Percentiles rank a stretch among this genome's conserved stretches.
phyloP scores from a whole-genome alignment of 2,888 invertebrate species.

The Oeneis ivallda region DNA sequence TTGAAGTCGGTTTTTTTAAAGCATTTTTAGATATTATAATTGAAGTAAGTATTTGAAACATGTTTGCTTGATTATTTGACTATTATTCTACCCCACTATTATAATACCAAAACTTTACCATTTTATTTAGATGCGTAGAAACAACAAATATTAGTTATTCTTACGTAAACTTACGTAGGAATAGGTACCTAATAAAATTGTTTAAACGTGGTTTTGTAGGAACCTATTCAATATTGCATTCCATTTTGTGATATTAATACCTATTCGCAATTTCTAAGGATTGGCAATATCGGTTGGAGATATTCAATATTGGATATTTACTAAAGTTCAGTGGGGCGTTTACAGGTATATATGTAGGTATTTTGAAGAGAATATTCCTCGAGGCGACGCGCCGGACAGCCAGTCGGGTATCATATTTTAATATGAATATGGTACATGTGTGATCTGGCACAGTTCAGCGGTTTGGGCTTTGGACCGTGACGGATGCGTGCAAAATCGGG shows the following conservation, averaged over 20 bases:
- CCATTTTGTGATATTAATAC: neutral
- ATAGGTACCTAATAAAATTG: too few species aligned
- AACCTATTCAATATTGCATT: neutral
- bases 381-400: slow-evolving; percentile 63
- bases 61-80: too few species aligned
- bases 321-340: slow-evolving; percentile 58
- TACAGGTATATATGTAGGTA: slow-evolving; percentile 64
- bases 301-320: slow-evolving; percentile 60
- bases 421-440: slow-evolving; percentile 74
- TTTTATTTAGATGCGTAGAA: too few species aligned
- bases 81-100: too few species aligned
- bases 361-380: slow-evolving; percentile 63
- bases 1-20: too few species aligned
- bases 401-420: slow-evolving; percentile 69
- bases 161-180: too few species aligned
- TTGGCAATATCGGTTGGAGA: slow-evolving; percentile 51
- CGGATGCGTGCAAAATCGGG: slow-evolving; percentile 62
- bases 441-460: slow-evolving; percentile 54
- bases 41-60: too few species aligned
- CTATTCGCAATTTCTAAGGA: slow-evolving; percentile 41
- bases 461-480: slow-evolving; percentile 58
- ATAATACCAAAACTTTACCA: too few species aligned
- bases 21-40: too few species aligned
- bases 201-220: neutral
- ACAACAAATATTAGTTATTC: too few species aligned